Base-by-base conservation (phyloP, 2,113 vertebrate species). In the Ameiurus melas region DNA sequence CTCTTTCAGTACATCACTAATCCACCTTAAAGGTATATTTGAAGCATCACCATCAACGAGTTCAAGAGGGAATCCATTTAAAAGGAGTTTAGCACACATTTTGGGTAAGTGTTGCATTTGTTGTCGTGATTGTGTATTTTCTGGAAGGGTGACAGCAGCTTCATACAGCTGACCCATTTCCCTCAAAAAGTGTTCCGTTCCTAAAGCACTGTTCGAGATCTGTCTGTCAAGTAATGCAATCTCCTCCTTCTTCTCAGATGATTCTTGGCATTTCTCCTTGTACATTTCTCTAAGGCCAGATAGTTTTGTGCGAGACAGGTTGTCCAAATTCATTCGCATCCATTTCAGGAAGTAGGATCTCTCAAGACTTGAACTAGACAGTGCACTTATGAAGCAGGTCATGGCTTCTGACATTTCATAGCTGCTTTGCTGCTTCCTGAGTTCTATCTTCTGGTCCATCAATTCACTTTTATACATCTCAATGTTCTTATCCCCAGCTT, bases 111-210 rank as follows among this genome's bases (percentile, higher is more conserved):
- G 87, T 0, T 89, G 33, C 47, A 94, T 20, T 1, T 94, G 92
- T 88, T 92, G 16, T 66, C 7, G 86, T 68, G 90, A 66, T 5
- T 0, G 0, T 5, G 83, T 0, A 19, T 20, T 86, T 90, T 92
- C 19, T 83, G 91, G 87, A 70, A 94, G 91, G 0, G 64, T 93
- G 19, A 92, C 12, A 10, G 91, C 95, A 0, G 95, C 95, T 91
- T 97, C 96, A 2, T 96, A 97, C n/a, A 96, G 92, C 87, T 97
- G 96, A 4, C 95, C 96, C 92, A 97, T 94, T 91, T 97, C 96
- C 73, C 95, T 92, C 55, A 97, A 91, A 79, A 96, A 96, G 91
- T 97, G 96, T 87, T 96, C 95, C 47, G 90, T 93, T 1, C 96
- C 95, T 78, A 97, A 90, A 75, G 95, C 95, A 88, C 94, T 94